Percentiles rank a stretch among this genome's conserved stretches.
Conservation (phyloP, 2,797 vertebrate species). For the Amniataba percoides region DNA sequence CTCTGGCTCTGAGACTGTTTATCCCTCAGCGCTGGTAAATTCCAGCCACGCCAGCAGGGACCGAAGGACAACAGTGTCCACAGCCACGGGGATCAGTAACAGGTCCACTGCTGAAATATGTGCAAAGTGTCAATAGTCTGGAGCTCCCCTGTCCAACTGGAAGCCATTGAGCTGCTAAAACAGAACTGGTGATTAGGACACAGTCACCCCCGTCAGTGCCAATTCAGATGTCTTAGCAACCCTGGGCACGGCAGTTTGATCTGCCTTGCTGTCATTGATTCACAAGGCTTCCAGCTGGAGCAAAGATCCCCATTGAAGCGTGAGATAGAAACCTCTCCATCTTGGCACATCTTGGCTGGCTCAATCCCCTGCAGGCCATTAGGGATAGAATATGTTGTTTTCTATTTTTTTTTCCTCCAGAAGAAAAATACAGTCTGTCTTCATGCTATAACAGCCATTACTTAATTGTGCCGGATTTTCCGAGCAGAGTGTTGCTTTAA, state of each 20-base stretch:
- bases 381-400: constrained; percentile 87
- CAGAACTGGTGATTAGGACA: constrained; percentile 83
- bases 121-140: constrained; percentile 83
- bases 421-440: constrained; percentile 88
- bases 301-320: constrained; percentile 82
- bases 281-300: constrained; percentile 87
- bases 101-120: constrained; percentile 81
- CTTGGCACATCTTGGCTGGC: constrained; percentile 85
- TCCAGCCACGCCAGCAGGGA: constrained; percentile 74
- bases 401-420: constrained; percentile 78
- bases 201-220: constrained; percentile 80
- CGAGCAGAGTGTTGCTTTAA: constrained; percentile 93
- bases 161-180: constrained; percentile 84
- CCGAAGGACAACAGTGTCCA: constrained; percentile 74
- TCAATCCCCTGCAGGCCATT: constrained; percentile 85
- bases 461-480: constrained; percentile 90
- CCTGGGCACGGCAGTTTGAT: constrained; percentile 82
- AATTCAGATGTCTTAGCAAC: constrained; percentile 85
- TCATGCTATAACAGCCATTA: constrained; percentile 90
- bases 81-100: constrained; percentile 79
- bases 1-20: constrained; percentile 70
- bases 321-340: constrained; percentile 83
- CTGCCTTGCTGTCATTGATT: constrained; percentile 84
- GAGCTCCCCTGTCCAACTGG: constrained; percentile 84
- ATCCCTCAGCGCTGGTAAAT: constrained; percentile 54